A percentile compares a stretch with the other conserved stretches of the same genome.
phyloP scores from a whole-genome alignment of 2,888 invertebrate genomes.

The Autographa gamma region DNA sequence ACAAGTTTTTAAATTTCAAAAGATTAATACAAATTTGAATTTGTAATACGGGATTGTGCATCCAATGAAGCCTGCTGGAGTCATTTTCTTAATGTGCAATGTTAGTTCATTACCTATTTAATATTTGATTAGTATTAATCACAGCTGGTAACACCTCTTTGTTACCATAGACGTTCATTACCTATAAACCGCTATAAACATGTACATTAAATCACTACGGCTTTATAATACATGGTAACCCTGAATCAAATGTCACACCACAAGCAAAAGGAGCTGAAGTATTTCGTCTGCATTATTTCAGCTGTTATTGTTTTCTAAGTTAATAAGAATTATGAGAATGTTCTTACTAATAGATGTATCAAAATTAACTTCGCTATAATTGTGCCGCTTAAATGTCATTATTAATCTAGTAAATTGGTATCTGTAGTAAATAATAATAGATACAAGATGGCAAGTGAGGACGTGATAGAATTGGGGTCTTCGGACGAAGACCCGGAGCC shows the following conservation, averaged over 20 bases:
- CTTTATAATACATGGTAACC: slow-evolving; percentile 10
- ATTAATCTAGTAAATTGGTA: not conserved
- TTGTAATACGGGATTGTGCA: no score
- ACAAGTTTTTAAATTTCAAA: no score
- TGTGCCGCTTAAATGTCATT: not conserved
- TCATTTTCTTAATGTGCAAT: no score
- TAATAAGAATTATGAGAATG: slow-evolving; percentile 5
- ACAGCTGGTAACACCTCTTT: no score
- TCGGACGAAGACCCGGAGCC: slow-evolving; percentile 83
- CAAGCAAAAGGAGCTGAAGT: not conserved
- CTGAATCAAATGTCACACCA: slow-evolving; percentile 17
- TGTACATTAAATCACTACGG: no score
- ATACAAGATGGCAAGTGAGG: slow-evolving; percentile 77
- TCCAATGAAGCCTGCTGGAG: no score
- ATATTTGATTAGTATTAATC: no score
- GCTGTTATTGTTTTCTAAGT: not conserved
- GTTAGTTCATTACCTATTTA: no score
- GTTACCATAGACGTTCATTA: no score
- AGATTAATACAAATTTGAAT: no score
- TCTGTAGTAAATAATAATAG: slow-evolving; percentile 12
- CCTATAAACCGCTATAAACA: no score
- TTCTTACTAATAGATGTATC: not conserved
- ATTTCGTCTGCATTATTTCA: not conserved
- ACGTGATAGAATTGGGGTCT: slow-evolving; percentile 85
- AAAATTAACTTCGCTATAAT: not conserved